Percentiles rank a stretch among this genome's conserved stretches.
These are phyloP conservation scores for Rosalia funebris DNA, from an alignment of 2,888 invertebrate genomes.

Conservation along the genomic window DNA sequence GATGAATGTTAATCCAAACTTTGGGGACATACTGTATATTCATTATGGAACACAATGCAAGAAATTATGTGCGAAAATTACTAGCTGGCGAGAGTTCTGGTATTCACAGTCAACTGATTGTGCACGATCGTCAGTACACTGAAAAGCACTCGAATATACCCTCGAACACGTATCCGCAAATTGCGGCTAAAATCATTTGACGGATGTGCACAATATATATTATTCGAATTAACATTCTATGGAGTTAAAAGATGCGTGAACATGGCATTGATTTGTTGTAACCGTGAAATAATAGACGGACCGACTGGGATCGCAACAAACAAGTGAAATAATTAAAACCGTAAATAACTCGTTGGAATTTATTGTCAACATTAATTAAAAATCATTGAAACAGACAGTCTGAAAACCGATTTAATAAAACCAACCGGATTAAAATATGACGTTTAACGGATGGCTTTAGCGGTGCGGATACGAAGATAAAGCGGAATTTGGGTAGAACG, in stretches of 20 bases:
- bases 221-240: neutral
- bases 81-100: too few species aligned
- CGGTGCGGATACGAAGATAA: neutral
- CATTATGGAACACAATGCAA: too few species aligned
- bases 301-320: constrained; percentile 2
- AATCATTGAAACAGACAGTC: constrained; percentile 10
- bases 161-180: too few species aligned
- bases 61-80: too few species aligned
- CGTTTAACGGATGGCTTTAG: neutral
- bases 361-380: constrained; percentile 20
- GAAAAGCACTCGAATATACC: too few species aligned
- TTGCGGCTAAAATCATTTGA: too few species aligned
- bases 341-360: constrained; percentile 13
- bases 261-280: constrained; percentile 4
- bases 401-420: constrained; percentile 4
- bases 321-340: constrained; percentile 10
- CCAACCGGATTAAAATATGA: neutral
- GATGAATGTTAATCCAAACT: too few species aligned
- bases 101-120: too few species aligned
- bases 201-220: neutral
- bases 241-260: constrained; percentile 3
- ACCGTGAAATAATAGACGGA: constrained; percentile 1
- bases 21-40: too few species aligned
- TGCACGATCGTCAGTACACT: too few species aligned
- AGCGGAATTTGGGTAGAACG: neutral